These are phyloP conservation scores for Drosophila santomea DNA, from an alignment of 1,140 invertebrate species.

Conservation along the genomic window DNA sequence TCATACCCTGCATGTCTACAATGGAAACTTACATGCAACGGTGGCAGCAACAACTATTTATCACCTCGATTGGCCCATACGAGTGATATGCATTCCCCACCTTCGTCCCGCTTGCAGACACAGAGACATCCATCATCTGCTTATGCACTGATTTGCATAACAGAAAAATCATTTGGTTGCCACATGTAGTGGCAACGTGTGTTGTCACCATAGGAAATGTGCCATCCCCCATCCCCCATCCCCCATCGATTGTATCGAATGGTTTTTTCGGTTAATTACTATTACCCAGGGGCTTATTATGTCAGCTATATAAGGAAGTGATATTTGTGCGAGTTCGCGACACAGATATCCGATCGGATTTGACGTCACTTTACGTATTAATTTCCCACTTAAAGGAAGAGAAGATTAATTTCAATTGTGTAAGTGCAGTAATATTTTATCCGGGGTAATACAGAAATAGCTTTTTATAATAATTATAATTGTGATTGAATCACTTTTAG, in stretches of 20 bases:
- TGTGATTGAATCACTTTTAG: too few species aligned
- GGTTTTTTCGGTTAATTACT: slow-evolving; percentile 51
- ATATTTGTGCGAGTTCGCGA: slow-evolving; percentile 2
- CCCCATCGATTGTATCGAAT: slow-evolving; percentile 44
- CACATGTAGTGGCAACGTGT: slow-evolving; percentile 54
- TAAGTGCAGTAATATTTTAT: not conserved
- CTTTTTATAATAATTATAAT: too few species aligned
- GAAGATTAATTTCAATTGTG: not conserved
- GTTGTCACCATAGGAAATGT: slow-evolving; percentile 61
- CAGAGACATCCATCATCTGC: slow-evolving; percentile 36
- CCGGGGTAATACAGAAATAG: too few species aligned
- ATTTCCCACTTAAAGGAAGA: slow-evolving; percentile 1
- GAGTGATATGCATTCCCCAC: not conserved
- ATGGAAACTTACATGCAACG: slow-evolving; percentile 14
- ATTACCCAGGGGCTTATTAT: slow-evolving; percentile 62
- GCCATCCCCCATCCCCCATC: slow-evolving; percentile 36
- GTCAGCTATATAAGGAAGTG: slow-evolving; percentile 38
- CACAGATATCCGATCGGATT: not conserved
- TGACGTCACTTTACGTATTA: slow-evolving; percentile 6
- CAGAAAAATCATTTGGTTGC: slow-evolving; percentile 58
- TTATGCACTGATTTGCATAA: slow-evolving; percentile 69
- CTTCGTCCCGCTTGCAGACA: slow-evolving; percentile 1
- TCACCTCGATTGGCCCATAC: slow-evolving; percentile 32
- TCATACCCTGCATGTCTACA: slow-evolving; percentile 4
- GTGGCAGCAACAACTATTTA: slow-evolving; percentile 23